Percentiles rank a stretch among this genome's conserved stretches.
phyloP scores from a whole-genome alignment of 37 sponge, comb jelly and placozoan genomes.

The Aplysina aerophoba region DNA sequence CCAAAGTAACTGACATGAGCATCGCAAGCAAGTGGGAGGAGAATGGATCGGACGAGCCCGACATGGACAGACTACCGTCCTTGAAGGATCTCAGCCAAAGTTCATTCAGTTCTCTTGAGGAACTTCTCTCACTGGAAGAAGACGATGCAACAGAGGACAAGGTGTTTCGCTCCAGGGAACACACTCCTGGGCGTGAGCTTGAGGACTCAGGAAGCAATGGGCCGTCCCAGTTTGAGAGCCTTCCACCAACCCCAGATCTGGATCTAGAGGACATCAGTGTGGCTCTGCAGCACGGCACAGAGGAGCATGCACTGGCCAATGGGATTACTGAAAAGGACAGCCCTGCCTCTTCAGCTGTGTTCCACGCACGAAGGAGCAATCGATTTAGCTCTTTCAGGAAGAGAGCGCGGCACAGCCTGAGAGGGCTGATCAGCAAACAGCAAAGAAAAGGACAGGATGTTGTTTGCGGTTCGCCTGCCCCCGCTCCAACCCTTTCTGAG shows the following conservation, averaged over 20 bases:
- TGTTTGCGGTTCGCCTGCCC: neutral
- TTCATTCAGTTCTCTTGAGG: slow-evolving; percentile 26
- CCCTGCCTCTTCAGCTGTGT: too few species aligned
- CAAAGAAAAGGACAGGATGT: neutral
- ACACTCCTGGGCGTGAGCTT: neutral
- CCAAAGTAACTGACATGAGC: neutral
- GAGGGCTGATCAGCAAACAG: neutral
- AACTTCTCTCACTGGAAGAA: slow-evolving; percentile 11
- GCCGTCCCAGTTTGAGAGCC: too few species aligned
- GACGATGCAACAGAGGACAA: neutral
- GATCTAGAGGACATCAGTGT: too few species aligned
- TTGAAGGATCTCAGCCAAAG: neutral
- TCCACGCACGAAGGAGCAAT: neutral
- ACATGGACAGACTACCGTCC: slow-evolving; percentile 2
- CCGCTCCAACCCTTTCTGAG: neutral
- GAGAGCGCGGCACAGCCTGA: slow-evolving; percentile 7
- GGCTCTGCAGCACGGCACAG: too few species aligned
- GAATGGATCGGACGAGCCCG: neutral
- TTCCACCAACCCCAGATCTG: too few species aligned
- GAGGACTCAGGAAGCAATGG: neutral
- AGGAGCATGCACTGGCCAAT: too few species aligned
- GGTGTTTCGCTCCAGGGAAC: neutral
- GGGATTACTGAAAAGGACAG: too few species aligned
- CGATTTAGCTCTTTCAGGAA: slow-evolving; percentile 26
- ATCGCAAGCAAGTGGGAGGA: neutral